A percentile compares a stretch with the other conserved stretches of the same genome.
These are phyloP conservation scores for Epistrophella euchroma DNA, from an alignment of 2,888 invertebrate species.

Conservation along the genomic window DNA sequence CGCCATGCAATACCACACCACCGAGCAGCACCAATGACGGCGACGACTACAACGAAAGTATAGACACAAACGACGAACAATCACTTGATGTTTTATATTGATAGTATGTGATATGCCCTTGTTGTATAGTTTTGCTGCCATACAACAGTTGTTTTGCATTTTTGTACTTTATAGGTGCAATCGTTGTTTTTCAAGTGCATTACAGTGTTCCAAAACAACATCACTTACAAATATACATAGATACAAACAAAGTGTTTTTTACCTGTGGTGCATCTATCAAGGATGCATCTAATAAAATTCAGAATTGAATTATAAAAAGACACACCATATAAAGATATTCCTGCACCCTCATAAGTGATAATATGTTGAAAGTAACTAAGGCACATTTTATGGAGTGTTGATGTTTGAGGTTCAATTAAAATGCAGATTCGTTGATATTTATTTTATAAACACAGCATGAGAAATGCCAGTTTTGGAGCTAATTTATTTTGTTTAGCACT, in stretches of 20 bases:
- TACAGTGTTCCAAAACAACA: slow-evolving; percentile 51
- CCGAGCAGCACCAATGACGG: background rate
- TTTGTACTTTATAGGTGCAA: slow-evolving; percentile 34
- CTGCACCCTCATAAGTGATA: background rate
- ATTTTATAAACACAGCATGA: background rate
- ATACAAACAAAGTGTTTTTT: slow-evolving; percentile 32
- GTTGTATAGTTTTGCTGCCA: slow-evolving; percentile 36
- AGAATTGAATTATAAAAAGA: slow-evolving; percentile 48
- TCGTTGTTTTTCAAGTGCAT: slow-evolving; percentile 65
- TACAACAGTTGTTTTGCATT: slow-evolving; percentile 53
- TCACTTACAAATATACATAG: slow-evolving; percentile 6
- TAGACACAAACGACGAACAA: slow-evolving; percentile 54
- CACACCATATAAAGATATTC: background rate
- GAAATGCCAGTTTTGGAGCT: background rate
- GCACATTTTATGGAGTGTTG: slow-evolving; percentile 25
- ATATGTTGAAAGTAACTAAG: slow-evolving; percentile 1
- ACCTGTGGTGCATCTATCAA: slow-evolving; percentile 61
- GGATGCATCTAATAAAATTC: slow-evolving; percentile 67
- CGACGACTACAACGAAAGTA: slow-evolving; percentile 42
- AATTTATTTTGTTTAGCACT: background rate
- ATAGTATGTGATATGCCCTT: slow-evolving; percentile 50
- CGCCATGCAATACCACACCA: background rate
- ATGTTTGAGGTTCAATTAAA: slow-evolving; percentile 11
- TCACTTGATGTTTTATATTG: slow-evolving; percentile 64
- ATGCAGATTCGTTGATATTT: slow-evolving; percentile 3